Evolutionary conservation across 2,888 invertebrate species (phyloP).

Genomic region (Pardosa pseudoannulata): DNA sequence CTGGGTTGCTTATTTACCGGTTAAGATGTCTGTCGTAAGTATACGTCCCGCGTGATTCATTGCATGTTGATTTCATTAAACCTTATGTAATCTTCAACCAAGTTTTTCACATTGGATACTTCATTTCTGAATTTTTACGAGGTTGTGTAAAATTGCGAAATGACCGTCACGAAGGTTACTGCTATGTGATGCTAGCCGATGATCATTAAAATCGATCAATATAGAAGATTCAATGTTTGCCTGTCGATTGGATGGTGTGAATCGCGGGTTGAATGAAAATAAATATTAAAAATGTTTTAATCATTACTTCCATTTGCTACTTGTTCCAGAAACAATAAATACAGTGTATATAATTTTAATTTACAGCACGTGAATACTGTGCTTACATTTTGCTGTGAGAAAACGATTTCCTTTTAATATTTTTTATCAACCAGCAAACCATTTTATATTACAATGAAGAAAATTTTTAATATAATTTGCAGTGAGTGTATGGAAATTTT

Average conservation of each 20-base stretch:
- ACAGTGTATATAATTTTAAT: neutral
- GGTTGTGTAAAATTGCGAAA: neutral
- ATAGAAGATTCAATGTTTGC: constrained; percentile 49
- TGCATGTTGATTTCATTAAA: neutral
- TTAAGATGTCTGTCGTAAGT: constrained; percentile 13
- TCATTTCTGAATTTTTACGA: neutral
- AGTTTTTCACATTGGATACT: neutral
- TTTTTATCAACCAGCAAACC: neutral
- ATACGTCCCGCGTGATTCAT: neutral
- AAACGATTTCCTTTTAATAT: no score
- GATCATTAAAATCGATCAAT: constrained; percentile 72
- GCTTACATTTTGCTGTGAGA: neutral
- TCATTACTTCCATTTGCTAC: neutral
- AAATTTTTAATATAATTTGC: neutral
- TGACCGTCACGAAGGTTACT: constrained; percentile 44
- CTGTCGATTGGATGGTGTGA: constrained; percentile 30
- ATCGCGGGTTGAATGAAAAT: constrained; percentile 7
- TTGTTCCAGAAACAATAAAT: neutral
- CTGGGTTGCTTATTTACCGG: constrained; percentile 28
- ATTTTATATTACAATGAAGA: neutral
- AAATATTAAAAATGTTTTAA: neutral
- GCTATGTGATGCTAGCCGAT: constrained; percentile 32
- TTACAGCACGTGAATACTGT: neutral
- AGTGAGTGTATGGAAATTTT: neutral
- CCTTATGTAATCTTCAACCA: neutral